Evolutionary conservation across 2,113 vertebrate species (phyloP), one percentile per base, ranked within the genome.

Genomic region (Pseudorhombus dupliciocellatus): DNA sequence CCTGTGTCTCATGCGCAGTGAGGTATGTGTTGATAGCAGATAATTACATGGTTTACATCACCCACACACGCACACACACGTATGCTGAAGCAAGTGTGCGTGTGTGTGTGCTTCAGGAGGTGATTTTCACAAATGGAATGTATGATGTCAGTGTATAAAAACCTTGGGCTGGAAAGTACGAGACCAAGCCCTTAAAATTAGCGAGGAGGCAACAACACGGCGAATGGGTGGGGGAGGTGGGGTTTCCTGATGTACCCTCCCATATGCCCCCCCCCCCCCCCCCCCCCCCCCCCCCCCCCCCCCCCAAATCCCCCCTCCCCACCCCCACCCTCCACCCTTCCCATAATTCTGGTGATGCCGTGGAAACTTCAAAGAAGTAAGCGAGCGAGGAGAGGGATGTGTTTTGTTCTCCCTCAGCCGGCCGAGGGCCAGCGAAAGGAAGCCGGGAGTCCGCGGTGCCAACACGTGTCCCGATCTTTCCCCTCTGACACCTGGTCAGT

Each of bases 91-190:
- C 24, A 18, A 58, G 15, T 44, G 15, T 46, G 11, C 16, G 80
- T 70, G 85, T 46, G 11, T 18, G 80, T 70, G 85, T 87, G 76
- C 77, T 73, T 31, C 70, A 59, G 85, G 79, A 86, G 81, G 79
- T 86, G 89, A 90, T 88, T 85, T 90, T 80, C 65, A 40, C 88
- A 46, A 77, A 78, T 67, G 92, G 87, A 92, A 91, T 92, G 86
- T 53, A 84, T 81, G 86, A 87, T 73, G 77, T 89, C 89, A 89
- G 66, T 56, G 79, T 80, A 61, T 83, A 46, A 80, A 85, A 84
- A 70, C 73, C 84, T 58, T 66, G 62, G 84, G 72, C 83, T 89
- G 86, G 87, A 93, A 93, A 90, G 84, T 73, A 80, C 76, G 59
- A 80, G 76, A 73, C 84, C 81, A 70, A 85, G 67, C 71, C 82